These are phyloP conservation scores for Lates japonicus DNA, from an alignment of 2,797 vertebrate species.

Conservation along the genomic window DNA sequence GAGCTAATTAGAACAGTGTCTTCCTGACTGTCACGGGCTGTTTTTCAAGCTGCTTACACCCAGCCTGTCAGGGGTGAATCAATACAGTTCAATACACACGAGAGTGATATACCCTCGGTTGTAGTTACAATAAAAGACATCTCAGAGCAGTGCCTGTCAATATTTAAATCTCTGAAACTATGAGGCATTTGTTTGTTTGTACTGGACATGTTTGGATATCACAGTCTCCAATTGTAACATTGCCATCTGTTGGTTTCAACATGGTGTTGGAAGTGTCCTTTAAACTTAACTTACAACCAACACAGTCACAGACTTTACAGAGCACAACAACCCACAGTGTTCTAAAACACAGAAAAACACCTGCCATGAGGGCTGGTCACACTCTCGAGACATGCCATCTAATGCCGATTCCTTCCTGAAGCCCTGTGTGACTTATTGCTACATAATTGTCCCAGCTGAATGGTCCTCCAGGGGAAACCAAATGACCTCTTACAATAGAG, in stretches of 20 bases:
- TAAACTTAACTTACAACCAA: conserved; percentile 5
- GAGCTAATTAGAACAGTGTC: conserved; percentile 67
- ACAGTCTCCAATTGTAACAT: no score
- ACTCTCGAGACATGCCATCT: neutral
- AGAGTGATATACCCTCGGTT: conserved; percentile 34
- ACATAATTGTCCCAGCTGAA: conserved; percentile 55
- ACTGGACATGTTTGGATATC: conserved; percentile 6
- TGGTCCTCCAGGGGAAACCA: conserved; percentile 50
- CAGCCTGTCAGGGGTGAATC: conserved; percentile 60
- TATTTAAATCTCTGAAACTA: conserved; percentile 36
- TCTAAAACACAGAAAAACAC: neutral
- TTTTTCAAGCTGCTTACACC: conserved; percentile 57
- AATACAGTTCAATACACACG: conserved; percentile 63
- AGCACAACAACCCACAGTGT: neutral
- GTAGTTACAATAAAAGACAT: conserved; percentile 40
- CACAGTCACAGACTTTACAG: conserved; percentile 11
- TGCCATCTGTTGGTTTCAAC: neutral
- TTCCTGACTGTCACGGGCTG: conserved; percentile 51
- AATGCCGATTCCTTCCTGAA: conserved; percentile 4
- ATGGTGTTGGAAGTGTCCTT: neutral
- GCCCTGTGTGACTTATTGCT: conserved; percentile 43
- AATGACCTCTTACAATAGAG: conserved; percentile 60
- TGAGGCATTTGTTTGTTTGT: conserved; percentile 1
- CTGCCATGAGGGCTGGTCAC: neutral
- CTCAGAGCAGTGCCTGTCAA: conserved; percentile 21